These are phyloP conservation scores for Steinernema feltiae DNA, from an alignment of 1,140 invertebrate species.

Conservation along the genomic window DNA sequence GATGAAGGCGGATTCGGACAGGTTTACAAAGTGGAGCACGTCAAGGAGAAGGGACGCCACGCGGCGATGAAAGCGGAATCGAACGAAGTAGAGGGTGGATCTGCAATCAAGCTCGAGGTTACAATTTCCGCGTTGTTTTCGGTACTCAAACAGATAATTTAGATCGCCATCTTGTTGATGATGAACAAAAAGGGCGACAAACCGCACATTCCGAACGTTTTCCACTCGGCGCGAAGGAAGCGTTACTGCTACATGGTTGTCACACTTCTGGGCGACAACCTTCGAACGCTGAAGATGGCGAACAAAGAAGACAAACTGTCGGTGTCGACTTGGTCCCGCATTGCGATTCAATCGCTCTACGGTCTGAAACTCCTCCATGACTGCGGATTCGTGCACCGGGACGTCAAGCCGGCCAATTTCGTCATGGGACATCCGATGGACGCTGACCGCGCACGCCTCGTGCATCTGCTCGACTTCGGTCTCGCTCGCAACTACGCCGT, in stretches of 20 bases:
- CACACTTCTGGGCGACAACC: conserved; percentile 30
- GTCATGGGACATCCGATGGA: conserved; percentile 24
- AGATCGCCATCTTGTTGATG: conserved; percentile 22
- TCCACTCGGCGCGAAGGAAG: conserved; percentile 27
- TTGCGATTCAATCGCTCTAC: conserved; percentile 35
- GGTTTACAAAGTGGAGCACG: conserved; percentile 27
- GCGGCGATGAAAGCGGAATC: conserved; percentile 34
- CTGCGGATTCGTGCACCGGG: conserved; percentile 30
- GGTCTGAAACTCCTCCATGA: conserved; percentile 31
- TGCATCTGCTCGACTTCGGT: neutral
- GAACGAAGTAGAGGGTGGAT: conserved; percentile 34
- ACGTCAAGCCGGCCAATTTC: conserved; percentile 38
- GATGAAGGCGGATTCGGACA: conserved; percentile 38
- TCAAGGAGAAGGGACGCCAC: conserved; percentile 3
- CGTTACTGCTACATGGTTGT: conserved; percentile 39
- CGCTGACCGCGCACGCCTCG: neutral
- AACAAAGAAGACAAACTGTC: conserved; percentile 17
- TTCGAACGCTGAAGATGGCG: conserved; percentile 17
- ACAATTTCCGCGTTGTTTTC: neutral
- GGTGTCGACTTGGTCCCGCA: conserved; percentile 22
- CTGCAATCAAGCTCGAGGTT: conserved; percentile 37
- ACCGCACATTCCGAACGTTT: conserved; percentile 28
- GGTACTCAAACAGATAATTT: neutral
- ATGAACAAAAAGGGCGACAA: conserved; percentile 21
- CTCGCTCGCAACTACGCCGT: conserved; percentile 1